Evolutionary conservation across 2,797 vertebrate genomes (phyloP).

Genomic region (Trachurus trachurus): DNA sequence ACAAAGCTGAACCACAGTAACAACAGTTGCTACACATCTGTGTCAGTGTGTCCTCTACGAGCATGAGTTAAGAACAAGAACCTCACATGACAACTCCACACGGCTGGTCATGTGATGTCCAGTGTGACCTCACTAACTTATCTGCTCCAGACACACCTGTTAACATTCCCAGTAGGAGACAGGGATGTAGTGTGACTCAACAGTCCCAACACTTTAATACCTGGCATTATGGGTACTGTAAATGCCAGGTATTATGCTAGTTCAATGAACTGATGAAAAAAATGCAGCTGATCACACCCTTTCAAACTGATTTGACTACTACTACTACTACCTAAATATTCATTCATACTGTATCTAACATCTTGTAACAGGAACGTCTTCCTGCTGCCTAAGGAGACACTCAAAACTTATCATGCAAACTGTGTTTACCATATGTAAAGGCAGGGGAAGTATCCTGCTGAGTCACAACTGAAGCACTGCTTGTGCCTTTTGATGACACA

Average conservation of each 20-base stretch:
- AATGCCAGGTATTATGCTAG: neutral
- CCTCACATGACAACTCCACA: slow-evolving; percentile 8
- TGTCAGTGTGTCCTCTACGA: neutral
- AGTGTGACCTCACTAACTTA: slow-evolving; percentile 27
- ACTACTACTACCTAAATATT: no score
- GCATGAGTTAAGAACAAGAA: neutral
- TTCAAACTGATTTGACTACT: neutral
- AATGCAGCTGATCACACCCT: neutral
- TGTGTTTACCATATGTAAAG: neutral
- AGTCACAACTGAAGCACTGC: neutral
- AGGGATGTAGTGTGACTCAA: neutral
- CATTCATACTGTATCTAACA: neutral
- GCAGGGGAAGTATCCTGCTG: neutral
- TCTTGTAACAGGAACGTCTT: neutral
- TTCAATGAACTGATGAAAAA: neutral
- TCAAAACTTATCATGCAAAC: slow-evolving; percentile 23
- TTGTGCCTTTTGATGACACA: slow-evolving; percentile 3
- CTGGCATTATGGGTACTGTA: neutral
- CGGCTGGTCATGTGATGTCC: slow-evolving; percentile 22
- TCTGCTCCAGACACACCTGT: slow-evolving; percentile 58
- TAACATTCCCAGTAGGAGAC: slow-evolving; percentile 48
- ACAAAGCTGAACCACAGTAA: neutral
- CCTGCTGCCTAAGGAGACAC: neutral
- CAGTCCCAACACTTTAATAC: neutral
- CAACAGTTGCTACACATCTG: neutral